Evolutionary conservation across 2,113 vertebrate species (phyloP).

Genomic region (Morone saxatilis): DNA sequence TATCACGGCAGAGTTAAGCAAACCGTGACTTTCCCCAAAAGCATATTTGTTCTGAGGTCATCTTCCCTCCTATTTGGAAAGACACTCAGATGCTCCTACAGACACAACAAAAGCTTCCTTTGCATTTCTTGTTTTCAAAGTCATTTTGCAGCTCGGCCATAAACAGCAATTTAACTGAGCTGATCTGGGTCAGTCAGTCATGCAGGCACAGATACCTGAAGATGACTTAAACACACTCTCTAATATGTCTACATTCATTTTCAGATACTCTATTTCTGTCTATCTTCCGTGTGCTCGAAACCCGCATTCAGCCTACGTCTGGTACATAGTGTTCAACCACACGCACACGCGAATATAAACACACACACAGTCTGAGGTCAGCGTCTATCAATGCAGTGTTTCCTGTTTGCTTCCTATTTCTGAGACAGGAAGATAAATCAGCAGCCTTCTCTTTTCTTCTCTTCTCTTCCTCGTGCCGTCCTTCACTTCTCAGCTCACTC

Average conservation of each 20-base stretch:
- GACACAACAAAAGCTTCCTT: background rate
- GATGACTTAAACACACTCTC: background rate
- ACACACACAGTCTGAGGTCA: slow-evolving; percentile 46
- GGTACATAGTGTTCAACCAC: slow-evolving; percentile 26
- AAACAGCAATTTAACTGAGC: background rate
- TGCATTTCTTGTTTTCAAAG: background rate
- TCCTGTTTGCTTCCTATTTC: slow-evolving; percentile 69
- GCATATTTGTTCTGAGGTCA: slow-evolving; percentile 46
- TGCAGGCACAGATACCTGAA: background rate
- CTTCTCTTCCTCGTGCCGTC: background rate
- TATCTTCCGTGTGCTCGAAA: slow-evolving; percentile 13
- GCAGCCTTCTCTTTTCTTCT: background rate
- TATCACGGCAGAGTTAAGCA: slow-evolving; percentile 35
- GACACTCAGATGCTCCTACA: background rate
- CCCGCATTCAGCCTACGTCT: background rate
- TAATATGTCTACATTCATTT: background rate
- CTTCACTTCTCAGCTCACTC: slow-evolving; percentile 27
- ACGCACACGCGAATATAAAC: slow-evolving; percentile 14
- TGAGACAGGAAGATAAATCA: slow-evolving; percentile 55
- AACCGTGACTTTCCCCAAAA: slow-evolving; percentile 25
- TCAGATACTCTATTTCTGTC: background rate
- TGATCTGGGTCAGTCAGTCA: slow-evolving; percentile 13
- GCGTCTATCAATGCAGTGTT: slow-evolving; percentile 38
- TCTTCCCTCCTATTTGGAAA: background rate
- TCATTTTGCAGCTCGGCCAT: background rate